phyloP scores from a whole-genome alignment of 2,888 invertebrate species.

The Drosophila anomalata region DNA sequence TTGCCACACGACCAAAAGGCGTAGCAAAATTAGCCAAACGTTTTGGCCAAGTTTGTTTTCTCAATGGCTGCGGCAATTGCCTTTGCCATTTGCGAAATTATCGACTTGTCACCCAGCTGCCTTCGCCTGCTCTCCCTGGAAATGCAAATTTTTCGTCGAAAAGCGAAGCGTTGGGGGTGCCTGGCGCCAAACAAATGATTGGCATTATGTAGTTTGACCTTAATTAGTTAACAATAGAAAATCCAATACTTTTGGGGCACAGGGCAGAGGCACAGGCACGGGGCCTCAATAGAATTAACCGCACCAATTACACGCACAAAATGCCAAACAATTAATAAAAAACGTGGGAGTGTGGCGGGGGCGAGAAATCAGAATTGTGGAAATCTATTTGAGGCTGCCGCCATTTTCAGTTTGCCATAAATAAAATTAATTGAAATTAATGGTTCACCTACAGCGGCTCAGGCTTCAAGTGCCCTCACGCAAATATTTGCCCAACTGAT shows the following conservation, averaged over 20 bases:
- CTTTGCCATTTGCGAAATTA: constrained; percentile 60
- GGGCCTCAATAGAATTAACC: constrained; percentile 46
- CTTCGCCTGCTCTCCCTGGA: constrained; percentile 4
- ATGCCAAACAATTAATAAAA: constrained; percentile 59
- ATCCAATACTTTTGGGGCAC: constrained; percentile 10
- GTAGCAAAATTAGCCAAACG: constrained; percentile 51
- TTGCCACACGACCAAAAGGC: constrained; percentile 65
- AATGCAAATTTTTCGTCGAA: constrained; percentile 45
- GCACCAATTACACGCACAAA: constrained; percentile 52
- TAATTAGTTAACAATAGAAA: constrained; percentile 59
- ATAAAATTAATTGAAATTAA: constrained; percentile 81
- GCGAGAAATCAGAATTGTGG: constrained; percentile 38
- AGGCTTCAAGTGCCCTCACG: constrained; percentile 43
- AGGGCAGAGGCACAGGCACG: no score
- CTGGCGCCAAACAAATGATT: constrained; percentile 48
- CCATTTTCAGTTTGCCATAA: constrained; percentile 60
- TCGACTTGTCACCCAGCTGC: constrained; percentile 59
- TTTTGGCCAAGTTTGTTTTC: constrained; percentile 41
- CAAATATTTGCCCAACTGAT: constrained; percentile 46
- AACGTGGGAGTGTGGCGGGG: background rate
- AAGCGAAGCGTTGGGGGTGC: constrained; percentile 6
- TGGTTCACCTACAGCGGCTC: constrained; percentile 53
- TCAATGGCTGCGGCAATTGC: constrained; percentile 37
- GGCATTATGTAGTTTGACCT: constrained; percentile 47
- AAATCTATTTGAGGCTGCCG: constrained; percentile 54